phyloP scores from a whole-genome alignment of 2,888 invertebrate species.

The Bellardia pandia region DNA sequence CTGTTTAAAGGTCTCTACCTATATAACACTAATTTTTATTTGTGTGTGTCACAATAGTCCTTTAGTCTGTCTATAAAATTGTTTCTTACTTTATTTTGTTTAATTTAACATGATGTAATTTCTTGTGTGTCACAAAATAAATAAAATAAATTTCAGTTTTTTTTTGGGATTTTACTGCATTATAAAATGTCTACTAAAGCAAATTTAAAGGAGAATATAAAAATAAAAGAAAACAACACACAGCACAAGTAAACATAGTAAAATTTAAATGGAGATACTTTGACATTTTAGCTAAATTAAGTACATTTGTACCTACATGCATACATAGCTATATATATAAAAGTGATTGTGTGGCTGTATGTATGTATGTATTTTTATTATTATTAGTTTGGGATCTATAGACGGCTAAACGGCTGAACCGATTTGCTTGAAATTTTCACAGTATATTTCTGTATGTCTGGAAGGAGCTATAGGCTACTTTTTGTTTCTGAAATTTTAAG shows the following conservation, averaged over 20 bases:
- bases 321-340: neutral
- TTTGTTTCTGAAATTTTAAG: no score
- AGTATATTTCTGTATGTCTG: no score
- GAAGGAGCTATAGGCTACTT: no score
- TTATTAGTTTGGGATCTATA: no score
- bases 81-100: neutral
- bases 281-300: conserved; percentile 42
- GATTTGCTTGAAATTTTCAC: no score
- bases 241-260: neutral
- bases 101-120: conserved; percentile 34
- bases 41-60: neutral
- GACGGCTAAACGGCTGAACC: no score
- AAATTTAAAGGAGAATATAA: neutral
- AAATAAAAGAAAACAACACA: neutral
- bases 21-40: neutral
- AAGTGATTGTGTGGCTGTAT: no score
- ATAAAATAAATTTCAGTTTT: conserved; percentile 17
- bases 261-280: conserved; percentile 27
- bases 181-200: conserved; percentile 14
- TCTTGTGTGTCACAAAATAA: neutral
- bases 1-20: neutral
- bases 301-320: no score
- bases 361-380: no score
- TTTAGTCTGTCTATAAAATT: neutral
- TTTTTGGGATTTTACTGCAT: conserved; percentile 34